phyloP scores from a whole-genome alignment of 1,140 invertebrate genomes.

The Xylocopa sonorina region DNA sequence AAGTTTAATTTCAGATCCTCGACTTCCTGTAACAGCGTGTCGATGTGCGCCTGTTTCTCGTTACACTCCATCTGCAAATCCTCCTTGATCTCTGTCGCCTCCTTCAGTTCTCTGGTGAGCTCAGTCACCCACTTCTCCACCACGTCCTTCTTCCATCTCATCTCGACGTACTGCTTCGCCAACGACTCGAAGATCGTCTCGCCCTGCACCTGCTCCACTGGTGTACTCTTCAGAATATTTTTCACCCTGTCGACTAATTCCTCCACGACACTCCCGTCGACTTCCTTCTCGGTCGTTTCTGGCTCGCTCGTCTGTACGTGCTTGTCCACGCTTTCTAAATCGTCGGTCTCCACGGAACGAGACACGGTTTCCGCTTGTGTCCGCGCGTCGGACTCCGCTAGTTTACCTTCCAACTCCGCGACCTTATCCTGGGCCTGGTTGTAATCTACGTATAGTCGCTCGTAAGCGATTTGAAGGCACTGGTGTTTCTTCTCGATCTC shows the following conservation, averaged over 20 bases:
- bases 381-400: not conserved
- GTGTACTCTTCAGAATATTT: conserved; percentile 71
- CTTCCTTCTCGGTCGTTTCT: not conserved
- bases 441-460: conserved; percentile 76
- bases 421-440: conserved; percentile 72
- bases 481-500: conserved; percentile 84
- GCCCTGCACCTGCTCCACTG: conserved; percentile 55
- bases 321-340: conserved; percentile 38
- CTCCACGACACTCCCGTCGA: conserved; percentile 38
- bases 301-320: conserved; percentile 49
- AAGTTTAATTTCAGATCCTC: conserved; percentile 74
- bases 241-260: conserved; percentile 68
- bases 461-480: conserved; percentile 76
- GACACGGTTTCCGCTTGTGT: conserved; percentile 38
- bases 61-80: conserved; percentile 76
- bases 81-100: conserved; percentile 72
- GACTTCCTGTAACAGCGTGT: conserved; percentile 73
- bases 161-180: conserved; percentile 73
- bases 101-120: conserved; percentile 73
- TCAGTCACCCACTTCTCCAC: conserved; percentile 77
- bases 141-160: conserved; percentile 77
- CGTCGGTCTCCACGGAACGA: conserved; percentile 29
- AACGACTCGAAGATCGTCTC: conserved; percentile 74
- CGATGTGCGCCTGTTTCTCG: conserved; percentile 76
- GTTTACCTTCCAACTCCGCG: conserved; percentile 43